Evolutionary conservation across 2,888 invertebrate genomes (phyloP), one percentile per base, ranked within the genome.

Genomic region (Oegoconia quadripuncta): DNA sequence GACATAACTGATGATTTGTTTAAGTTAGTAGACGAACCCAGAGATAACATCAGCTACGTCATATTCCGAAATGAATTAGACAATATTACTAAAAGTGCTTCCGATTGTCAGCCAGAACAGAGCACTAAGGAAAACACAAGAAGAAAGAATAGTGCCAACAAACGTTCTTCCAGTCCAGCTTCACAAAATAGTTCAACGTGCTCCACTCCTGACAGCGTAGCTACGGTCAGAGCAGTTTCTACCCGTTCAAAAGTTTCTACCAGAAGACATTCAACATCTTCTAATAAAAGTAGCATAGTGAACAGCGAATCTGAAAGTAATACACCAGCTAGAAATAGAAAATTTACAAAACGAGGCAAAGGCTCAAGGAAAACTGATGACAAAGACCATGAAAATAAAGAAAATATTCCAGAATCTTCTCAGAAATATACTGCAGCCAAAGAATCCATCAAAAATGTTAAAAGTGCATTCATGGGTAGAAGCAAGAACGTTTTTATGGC

Each of bases 121-220:
- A 50, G 53, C 20, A 37, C 46, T 35, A 46, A 40, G n/a, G 44
- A 46, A 35, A 56, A 53, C 23, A 53, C 40, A 27, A 48, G 20
- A 18, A 54, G 48, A 32, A 58, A 44, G 36, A 51, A 43, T 25
- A 42, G 48, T 41, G n/a, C 51, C 38, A 46, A 45, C 34, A 52
- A 46, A n/a, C 56, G 52, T 16, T 30, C 54, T 12, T 37, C 44
- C 22, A 76, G 66, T 41, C 60, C 71, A 20, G 51, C 52, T 23
- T 77, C 82, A 8, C 59, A 64, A 37, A 71, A 68, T 42, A 79
- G 82, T 50, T 81, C 82, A 12, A 63, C 76, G 3, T 73, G 77
- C 50, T 84, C 83, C 4, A 75, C 81, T 9, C 72, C 67, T 14
- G 79, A 72, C 39, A 83, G 81, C 49, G 48, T 77, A 50, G 66